A percentile compares a stretch with the other conserved stretches of the same genome.
Evolutionary conservation across 2,113 vertebrate genomes (phyloP).

Genomic region (Amphiprion percula): DNA sequence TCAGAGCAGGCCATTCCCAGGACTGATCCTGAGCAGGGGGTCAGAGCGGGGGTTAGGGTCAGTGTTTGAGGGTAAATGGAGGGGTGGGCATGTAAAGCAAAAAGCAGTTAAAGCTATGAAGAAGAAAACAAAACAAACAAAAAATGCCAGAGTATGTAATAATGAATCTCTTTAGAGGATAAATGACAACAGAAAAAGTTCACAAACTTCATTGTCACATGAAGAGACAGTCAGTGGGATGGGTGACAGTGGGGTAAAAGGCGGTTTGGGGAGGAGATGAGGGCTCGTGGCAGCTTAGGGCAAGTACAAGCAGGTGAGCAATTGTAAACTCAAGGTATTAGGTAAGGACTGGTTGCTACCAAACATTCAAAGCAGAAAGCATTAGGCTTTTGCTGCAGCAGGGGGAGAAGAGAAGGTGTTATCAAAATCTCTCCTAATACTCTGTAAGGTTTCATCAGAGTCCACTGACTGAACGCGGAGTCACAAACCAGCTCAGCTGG

Average conservation of each 20-base stretch:
- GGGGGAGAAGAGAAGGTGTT: constrained; percentile 63
- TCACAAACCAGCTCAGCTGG: constrained; percentile 52
- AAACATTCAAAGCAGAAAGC: constrained; percentile 86
- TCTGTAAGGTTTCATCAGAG: constrained; percentile 67
- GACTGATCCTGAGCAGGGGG: constrained; percentile 63
- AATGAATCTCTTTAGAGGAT: constrained; percentile 63
- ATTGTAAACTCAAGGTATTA: constrained; percentile 76
- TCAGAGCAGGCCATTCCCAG: constrained; percentile 76
- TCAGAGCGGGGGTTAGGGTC: constrained; percentile 44
- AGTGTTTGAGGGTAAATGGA: constrained; percentile 46
- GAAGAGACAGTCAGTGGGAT: constrained; percentile 57
- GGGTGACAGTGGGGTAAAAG: constrained; percentile 34
- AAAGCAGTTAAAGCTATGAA: constrained; percentile 76
- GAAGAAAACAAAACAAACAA: constrained; percentile 42
- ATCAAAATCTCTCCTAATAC: constrained; percentile 68
- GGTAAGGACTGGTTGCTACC: constrained; percentile 80
- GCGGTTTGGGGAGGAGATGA: constrained; percentile 46
- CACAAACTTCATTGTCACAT: constrained; percentile 62
- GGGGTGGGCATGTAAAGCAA: constrained; percentile 53
- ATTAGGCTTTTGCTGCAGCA: constrained; percentile 75
- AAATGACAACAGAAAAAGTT: constrained; percentile 61
- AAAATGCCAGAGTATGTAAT: constrained; percentile 35
- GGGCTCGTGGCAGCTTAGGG: constrained; percentile 68
- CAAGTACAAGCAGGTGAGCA: constrained; percentile 75
- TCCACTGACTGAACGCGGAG: constrained; percentile 52